These are phyloP conservation scores for Onychostoma macrolepis DNA, from an alignment of 2,113 vertebrate genomes.

Conservation along the genomic window DNA sequence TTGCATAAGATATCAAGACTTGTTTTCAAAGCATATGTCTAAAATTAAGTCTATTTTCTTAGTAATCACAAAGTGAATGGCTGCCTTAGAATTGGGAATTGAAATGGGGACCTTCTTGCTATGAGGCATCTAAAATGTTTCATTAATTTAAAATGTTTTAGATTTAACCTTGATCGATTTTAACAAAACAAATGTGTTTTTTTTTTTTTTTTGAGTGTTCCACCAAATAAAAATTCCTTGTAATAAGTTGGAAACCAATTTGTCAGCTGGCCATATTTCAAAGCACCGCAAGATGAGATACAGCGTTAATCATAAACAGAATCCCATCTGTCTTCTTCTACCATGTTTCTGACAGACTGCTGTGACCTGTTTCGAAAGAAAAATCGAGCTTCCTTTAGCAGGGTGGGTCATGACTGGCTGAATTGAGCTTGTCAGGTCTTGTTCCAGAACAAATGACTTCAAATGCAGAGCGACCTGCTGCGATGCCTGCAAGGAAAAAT, in stretches of 20 bases:
- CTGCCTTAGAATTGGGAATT: neutral
- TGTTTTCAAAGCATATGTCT: too few species aligned
- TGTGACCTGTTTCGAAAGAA: conserved; percentile 50
- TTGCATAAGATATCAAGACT: neutral
- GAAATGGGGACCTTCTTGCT: neutral
- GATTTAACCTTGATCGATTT: too few species aligned
- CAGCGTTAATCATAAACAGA: neutral
- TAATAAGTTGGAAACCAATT: conserved; percentile 17
- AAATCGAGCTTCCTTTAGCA: neutral
- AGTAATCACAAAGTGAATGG: neutral
- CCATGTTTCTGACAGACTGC: neutral
- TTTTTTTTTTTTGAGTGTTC: neutral
- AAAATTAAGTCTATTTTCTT: neutral
- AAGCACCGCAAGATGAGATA: neutral
- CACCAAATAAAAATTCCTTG: conserved; percentile 12
- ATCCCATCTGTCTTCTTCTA: conserved; percentile 11
- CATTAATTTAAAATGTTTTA: too few species aligned
- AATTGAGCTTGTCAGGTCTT: conserved; percentile 65
- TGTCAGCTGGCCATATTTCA: conserved; percentile 3
- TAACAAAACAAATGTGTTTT: too few species aligned
- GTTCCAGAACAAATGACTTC: conserved; percentile 48
- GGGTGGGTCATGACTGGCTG: conserved; percentile 26
- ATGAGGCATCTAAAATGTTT: neutral
- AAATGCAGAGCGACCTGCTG: neutral
- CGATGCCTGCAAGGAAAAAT: conserved; percentile 12